Evolutionary conservation across 2,888 invertebrate genomes (phyloP), one percentile per base, ranked within the genome.

Genomic region (Agrochola litura): DNA sequence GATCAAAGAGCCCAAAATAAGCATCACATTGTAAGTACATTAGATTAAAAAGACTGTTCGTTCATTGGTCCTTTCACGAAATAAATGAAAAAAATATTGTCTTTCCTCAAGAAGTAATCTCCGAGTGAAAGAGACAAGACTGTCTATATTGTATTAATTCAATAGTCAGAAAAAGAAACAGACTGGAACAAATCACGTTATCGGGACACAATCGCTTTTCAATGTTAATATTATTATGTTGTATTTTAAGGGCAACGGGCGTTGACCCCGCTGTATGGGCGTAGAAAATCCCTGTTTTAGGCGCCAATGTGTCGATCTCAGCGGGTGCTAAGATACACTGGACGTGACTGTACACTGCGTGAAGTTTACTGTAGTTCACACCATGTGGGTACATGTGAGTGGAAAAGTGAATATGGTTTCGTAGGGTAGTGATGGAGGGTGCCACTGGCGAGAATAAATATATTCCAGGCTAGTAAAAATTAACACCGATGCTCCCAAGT

Each of bases 291-390:
- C 81, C 77, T 69, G 81, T 84, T 49, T 63, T n/a, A 83, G 89
- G 89, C 89, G 89, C 89, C 89, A 43, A 81, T 80, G 73, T 76
- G 89, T 84, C 89, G 89, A 88, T 85, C 89, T 56, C 89, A 88
- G 89, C 89, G 88, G 89, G 89, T 77, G 87, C 72, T 79, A 16
- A 79, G 80, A 80, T 71, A 85, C 73, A 79, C 77, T 83, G 77
- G 54, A 73, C 77, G 74, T 67, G 80, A 76, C 73, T 78, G 81
- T 75, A 81, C 79, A 52, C 66, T 77, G 78, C 71, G 64, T 76
- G 75, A 79, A 68, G 30, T 76, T 76, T 65, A 58, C 65, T 76
- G 75, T 75, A 63, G 25, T 76, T 76, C 67, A 58, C 68, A 46
- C 25, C 52, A 37, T 74, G 61, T 65, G 71, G 63, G 43, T 68